Base-by-base conservation (phyloP, 1,140 invertebrate species). In the Eciton burchellii region DNA sequence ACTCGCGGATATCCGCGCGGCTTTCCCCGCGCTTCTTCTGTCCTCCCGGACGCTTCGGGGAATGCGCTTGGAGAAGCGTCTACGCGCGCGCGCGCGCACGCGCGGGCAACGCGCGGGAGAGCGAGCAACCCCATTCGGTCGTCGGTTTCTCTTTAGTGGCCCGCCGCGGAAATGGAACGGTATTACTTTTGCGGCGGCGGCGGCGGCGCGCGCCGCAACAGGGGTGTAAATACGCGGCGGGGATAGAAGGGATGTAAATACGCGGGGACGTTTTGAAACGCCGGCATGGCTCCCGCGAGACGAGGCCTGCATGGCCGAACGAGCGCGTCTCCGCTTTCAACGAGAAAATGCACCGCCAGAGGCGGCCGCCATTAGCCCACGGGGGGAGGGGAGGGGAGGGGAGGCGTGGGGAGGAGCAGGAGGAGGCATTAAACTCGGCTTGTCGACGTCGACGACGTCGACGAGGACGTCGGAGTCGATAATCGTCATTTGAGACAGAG, bases 261-360 rank as follows among this genome's bases (percentile, higher is more conserved):
- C 41, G 74, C 56, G 68, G 21, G 41, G 63, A 79, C 74, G 41
- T 79, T 79, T 79, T 70, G 74, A 79, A 79, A 79, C 74, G 49
- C 12, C 35, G 63, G 21, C n/a, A n/a, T 57, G 24, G 63, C 24
- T 79, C 74, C 63, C 74, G 21, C 41, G 63, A 68, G 74, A 79
- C 63, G 49, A 70, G 49, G 52, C 41, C 74, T 87, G 85, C 68
- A 87, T 87, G 86, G 76, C 81, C 56, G 70, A 77, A 87, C 74
- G 70, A 85, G 56, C 84, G 47, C 59, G 72, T 49, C 83, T 79
- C 72, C 70, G 65, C 47, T 73, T 63, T 54, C 24, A 84, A 49
- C 62, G 57, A 45, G 82, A 84, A 87, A 87, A 87, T 81, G 82
- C n/a, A n/a, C 81, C 49, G 73, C 14, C 47, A 16, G 59, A 19